A percentile compares a stretch with the other conserved stretches of the same genome.
phyloP scores from a whole-genome alignment of 2,113 vertebrate species.

The Ictalurus punctatus region DNA sequence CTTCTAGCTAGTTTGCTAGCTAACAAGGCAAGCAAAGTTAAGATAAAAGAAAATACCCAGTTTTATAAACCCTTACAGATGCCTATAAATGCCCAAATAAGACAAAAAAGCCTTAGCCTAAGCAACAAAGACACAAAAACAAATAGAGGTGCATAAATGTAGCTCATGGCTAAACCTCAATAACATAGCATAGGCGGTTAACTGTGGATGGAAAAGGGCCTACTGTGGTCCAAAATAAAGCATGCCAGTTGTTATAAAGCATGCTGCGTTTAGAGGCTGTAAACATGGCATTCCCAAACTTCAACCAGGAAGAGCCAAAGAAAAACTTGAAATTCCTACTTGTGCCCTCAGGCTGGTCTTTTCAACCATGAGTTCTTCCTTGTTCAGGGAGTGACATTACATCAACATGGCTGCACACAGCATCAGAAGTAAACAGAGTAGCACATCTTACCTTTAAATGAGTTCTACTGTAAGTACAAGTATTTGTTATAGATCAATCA shows the following conservation, averaged over 20 bases:
- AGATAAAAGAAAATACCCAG: neutral
- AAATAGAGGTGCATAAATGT: neutral
- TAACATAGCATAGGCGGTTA: neutral
- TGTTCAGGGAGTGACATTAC: neutral
- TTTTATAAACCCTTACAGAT: neutral
- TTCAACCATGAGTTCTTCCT: neutral
- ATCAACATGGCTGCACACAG: neutral
- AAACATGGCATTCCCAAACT: neutral
- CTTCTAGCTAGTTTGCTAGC: neutral
- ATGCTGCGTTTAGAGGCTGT: neutral
- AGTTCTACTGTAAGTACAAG: neutral
- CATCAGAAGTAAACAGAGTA: neutral
- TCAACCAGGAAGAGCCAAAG: neutral
- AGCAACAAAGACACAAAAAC: neutral
- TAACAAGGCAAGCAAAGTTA: neutral
- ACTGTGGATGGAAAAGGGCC: neutral
- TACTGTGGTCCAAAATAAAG: neutral
- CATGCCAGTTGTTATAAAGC: neutral
- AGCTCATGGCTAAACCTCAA: neutral
- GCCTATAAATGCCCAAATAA: neutral
- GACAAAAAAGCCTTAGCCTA: neutral
- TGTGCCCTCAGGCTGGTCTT: neutral
- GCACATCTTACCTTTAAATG: neutral
- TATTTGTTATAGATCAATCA: neutral
- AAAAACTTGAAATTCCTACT: neutral